Conservation (phyloP, 2,888 invertebrate species). For the Clanis bilineata region DNA sequence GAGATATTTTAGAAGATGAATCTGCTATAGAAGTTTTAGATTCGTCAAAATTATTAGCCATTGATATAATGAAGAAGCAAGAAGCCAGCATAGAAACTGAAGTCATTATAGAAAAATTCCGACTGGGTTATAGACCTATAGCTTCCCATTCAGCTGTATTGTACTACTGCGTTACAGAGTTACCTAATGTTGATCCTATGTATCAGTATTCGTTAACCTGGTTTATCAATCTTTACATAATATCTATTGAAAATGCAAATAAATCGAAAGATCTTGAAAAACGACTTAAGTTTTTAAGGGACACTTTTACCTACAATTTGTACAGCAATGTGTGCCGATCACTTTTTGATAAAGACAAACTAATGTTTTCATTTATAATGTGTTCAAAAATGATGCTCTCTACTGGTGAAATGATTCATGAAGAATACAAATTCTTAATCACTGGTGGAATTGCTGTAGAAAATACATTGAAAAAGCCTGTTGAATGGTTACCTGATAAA, state of each 20-base stretch:
- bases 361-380: conserved; percentile 91
- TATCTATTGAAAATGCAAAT: conserved; percentile 88
- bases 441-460: conserved; percentile 89
- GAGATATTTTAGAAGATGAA: conserved; percentile 96
- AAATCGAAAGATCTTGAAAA: conserved; percentile 87
- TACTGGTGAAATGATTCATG: conserved; percentile 81
- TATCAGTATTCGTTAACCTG: conserved; percentile 93
- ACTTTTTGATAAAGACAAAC: conserved; percentile 92
- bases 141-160: conserved; percentile 90
- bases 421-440: conserved; percentile 86
- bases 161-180: conserved; percentile 91
- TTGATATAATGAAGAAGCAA: conserved; percentile 92
- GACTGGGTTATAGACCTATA: conserved; percentile 88
- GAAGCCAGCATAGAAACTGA: conserved; percentile 89
- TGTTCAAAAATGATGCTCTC: conserved; percentile 87
- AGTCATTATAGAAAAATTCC: conserved; percentile 88
- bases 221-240: conserved; percentile 92
- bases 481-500: conserved; percentile 87
- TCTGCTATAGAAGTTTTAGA: conserved; percentile 93
- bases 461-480: conserved; percentile 84
- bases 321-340: conserved; percentile 92
- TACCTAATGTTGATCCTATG: conserved; percentile 93
- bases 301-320: conserved; percentile 90
- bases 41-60: conserved; percentile 90
- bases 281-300: conserved; percentile 86